These are phyloP conservation scores for Epinephelus malabaricus DNA, from an alignment of 2,797 vertebrate genomes.

Conservation along the genomic window DNA sequence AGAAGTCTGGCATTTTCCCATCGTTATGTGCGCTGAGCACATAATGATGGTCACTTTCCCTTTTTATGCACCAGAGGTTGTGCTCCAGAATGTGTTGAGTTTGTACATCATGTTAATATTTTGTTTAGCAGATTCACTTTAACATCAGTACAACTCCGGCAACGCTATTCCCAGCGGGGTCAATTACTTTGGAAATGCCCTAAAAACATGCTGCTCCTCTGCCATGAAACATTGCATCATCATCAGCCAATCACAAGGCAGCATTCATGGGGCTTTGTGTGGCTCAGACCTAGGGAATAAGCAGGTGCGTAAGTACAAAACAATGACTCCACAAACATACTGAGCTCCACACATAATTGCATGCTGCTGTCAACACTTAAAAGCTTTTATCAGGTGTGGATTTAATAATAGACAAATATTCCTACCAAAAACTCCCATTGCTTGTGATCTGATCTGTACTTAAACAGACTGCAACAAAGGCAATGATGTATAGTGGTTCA, in stretches of 20 bases:
- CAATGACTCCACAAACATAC: conserved; percentile 55
- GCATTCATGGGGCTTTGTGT: conserved; percentile 77
- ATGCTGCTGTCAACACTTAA: conserved; percentile 31
- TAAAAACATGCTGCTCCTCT: conserved; percentile 74
- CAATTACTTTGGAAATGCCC: conserved; percentile 78
- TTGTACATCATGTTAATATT: conserved; percentile 57
- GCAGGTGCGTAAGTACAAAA: conserved; percentile 75
- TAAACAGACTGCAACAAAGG: conserved; percentile 41
- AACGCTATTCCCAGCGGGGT: conserved; percentile 74
- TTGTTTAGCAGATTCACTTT: conserved; percentile 59
- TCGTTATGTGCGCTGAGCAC: conserved; percentile 25
- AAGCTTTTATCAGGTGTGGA: conserved; percentile 23
- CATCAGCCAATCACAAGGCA: conserved; percentile 82
- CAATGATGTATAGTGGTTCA: conserved; percentile 11
- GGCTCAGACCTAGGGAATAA: conserved; percentile 68
- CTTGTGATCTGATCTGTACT: conserved; percentile 17
- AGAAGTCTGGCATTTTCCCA: conserved; percentile 49
- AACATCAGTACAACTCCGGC: conserved; percentile 45
- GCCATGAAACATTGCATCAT: conserved; percentile 84
- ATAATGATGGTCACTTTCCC: not conserved
- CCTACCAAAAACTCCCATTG: not conserved
- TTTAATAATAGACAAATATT: conserved; percentile 33
- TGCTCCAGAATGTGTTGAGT: conserved; percentile 20
- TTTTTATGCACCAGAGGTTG: conserved; percentile 31
- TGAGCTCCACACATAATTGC: conserved; percentile 12